phyloP scores from a whole-genome alignment of 2,113 vertebrate species.

The Microcebus lehilahytsara region DNA sequence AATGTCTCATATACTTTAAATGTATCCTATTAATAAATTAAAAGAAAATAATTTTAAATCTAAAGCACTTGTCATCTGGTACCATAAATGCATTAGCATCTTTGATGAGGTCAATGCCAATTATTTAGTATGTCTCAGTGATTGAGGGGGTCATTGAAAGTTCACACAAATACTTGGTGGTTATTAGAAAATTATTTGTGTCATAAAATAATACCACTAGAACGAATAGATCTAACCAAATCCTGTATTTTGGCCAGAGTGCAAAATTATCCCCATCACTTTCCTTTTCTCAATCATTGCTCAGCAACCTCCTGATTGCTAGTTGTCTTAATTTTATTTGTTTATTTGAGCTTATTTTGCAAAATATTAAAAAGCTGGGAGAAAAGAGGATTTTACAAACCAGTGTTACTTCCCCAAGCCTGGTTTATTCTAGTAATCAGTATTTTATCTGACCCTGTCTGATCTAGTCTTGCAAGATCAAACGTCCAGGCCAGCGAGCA shows the following conservation, averaged over 20 bases:
- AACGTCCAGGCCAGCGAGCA: conserved; percentile 68
- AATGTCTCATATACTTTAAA: background rate
- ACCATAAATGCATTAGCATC: background rate
- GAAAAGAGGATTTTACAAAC: conserved; percentile 66
- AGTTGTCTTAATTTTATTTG: conserved; percentile 70
- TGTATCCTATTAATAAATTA: background rate
- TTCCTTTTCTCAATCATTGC: conserved; percentile 57
- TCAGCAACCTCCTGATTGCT: conserved; percentile 59
- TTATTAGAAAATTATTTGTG: conserved; percentile 68
- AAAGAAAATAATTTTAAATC: conserved; percentile 5
- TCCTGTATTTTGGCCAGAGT: conserved; percentile 65
- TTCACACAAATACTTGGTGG: conserved; percentile 51
- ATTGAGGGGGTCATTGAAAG: conserved; percentile 52
- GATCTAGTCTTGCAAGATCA: conserved; percentile 75
- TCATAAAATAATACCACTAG: conserved; percentile 54
- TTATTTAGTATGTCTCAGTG: conserved; percentile 38
- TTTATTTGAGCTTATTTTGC: conserved; percentile 76
- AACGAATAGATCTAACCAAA: conserved; percentile 34
- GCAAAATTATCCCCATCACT: conserved; percentile 72
- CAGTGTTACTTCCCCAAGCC: conserved; percentile 58
- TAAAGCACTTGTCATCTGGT: conserved; percentile 9
- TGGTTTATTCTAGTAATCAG: conserved; percentile 67
- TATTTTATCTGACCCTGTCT: conserved; percentile 72
- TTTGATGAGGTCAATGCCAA: conserved; percentile 14
- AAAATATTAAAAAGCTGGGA: conserved; percentile 65